Percentiles rank a stretch among this genome's conserved stretches.
Conservation (phyloP, 2,113 vertebrate species). For the Nothocercus julius region DNA sequence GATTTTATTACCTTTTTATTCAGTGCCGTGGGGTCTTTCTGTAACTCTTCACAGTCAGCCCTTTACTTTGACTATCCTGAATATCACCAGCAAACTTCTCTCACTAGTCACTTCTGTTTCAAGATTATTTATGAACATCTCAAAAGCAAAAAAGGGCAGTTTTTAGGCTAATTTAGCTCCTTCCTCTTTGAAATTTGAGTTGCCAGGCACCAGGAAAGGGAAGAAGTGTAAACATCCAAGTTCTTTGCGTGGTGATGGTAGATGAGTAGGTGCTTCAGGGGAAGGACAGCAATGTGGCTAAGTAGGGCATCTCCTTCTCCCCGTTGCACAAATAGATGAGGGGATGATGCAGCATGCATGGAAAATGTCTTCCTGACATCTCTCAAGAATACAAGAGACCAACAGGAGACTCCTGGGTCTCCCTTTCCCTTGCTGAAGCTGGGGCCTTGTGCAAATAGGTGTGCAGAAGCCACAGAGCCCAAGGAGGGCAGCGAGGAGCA, state of each 20-base stretch:
- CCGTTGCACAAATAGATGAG: background rate
- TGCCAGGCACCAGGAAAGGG: background rate
- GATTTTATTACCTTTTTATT: constrained; percentile 49
- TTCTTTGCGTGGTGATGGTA: background rate
- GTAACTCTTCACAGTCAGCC: background rate
- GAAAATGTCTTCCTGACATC: background rate
- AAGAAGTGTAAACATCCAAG: background rate
- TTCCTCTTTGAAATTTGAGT: background rate
- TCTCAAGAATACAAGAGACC: background rate
- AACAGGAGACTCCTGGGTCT: background rate
- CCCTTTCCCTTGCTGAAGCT: background rate
- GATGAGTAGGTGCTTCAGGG: background rate
- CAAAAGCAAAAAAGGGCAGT: background rate
- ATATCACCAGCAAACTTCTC: background rate
- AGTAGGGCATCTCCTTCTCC: fast-evolving
- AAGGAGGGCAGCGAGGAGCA: background rate
- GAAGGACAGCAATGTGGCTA: background rate
- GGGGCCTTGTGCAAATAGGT: background rate
- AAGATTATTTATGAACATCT: background rate
- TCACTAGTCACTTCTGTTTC: background rate
- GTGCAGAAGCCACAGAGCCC: background rate
- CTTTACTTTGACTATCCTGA: background rate
- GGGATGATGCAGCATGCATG: fast-evolving
- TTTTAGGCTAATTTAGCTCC: background rate
- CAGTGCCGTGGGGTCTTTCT: background rate